Percentiles rank a stretch among this genome's conserved stretches.
phyloP scores from a whole-genome alignment of 1,140 invertebrate genomes.

The Ctenoplectra terminalis region DNA sequence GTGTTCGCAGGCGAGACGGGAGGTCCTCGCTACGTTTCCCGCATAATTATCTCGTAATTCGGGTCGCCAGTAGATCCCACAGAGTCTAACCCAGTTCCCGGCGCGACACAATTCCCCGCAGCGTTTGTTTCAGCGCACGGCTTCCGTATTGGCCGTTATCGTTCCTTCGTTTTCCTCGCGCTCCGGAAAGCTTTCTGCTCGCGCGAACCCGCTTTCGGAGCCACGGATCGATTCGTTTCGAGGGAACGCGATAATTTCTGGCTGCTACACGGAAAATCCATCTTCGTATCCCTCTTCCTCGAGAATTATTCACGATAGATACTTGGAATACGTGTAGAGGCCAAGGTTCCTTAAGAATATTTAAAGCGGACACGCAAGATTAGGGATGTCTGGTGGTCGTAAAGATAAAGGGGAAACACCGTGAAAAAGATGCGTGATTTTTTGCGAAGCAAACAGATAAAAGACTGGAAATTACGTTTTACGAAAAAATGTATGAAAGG shows the following conservation, averaged over 20 bases:
- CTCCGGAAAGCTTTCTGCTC: background rate
- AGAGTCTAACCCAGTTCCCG: background rate
- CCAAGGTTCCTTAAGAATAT: background rate
- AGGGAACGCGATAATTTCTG: slow-evolving; percentile 12
- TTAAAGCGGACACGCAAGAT: too few species aligned
- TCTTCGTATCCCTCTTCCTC: background rate
- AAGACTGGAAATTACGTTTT: too few species aligned
- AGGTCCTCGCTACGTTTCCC: background rate
- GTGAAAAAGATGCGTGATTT: too few species aligned
- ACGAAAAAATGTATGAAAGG: too few species aligned
- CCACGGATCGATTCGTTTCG: background rate
- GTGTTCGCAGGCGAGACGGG: background rate
- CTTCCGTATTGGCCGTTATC: background rate
- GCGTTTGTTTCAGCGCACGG: background rate
- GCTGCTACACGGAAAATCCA: background rate
- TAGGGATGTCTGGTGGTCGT: background rate
- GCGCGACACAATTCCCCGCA: background rate
- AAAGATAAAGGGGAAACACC: background rate
- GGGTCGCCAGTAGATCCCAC: background rate
- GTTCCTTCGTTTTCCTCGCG: background rate
- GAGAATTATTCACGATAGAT: background rate
- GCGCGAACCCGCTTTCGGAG: background rate
- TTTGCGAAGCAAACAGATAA: too few species aligned
- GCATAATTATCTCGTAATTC: slow-evolving; percentile 20
- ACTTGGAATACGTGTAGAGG: background rate